These are phyloP conservation scores for Romanogobio albipinnatus DNA, from an alignment of 2,113 vertebrate species.

Conservation along the genomic window DNA sequence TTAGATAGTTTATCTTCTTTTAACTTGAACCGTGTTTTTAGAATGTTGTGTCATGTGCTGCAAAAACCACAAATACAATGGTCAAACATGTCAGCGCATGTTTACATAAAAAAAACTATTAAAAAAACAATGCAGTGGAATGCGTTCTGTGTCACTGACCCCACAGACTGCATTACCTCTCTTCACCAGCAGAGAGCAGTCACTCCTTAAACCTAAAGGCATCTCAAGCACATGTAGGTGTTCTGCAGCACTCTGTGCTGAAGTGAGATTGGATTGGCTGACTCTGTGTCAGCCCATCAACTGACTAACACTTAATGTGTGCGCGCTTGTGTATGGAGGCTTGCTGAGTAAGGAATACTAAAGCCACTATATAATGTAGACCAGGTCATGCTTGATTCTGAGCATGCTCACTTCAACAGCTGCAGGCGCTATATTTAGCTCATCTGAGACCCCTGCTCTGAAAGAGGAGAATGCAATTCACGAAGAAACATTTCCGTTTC, in stretches of 20 bases:
- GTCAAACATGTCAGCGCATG: no score
- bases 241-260: background rate
- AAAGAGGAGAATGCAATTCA: slow-evolving; percentile 20
- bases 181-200: slow-evolving; percentile 26
- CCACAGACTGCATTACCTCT: background rate
- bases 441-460: slow-evolving; percentile 30
- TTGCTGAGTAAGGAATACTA: slow-evolving; percentile 35
- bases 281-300: background rate
- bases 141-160: no score
- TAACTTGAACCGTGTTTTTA: no score
- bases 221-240: background rate
- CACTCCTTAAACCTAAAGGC: background rate
- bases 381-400: slow-evolving; percentile 51
- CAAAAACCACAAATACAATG: no score
- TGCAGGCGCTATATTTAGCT: slow-evolving; percentile 75
- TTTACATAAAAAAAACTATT: no score
- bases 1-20: no score
- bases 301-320: slow-evolving; percentile 10
- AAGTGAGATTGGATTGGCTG: background rate
- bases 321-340: background rate
- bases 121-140: no score
- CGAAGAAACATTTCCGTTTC: background rate
- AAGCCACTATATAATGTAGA: slow-evolving; percentile 30
- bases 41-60: no score
- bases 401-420: slow-evolving; percentile 60